A percentile compares a stretch with the other conserved stretches of the same genome.
phyloP scores from a whole-genome alignment of 2,888 invertebrate genomes.

The Abscondita cerata region DNA sequence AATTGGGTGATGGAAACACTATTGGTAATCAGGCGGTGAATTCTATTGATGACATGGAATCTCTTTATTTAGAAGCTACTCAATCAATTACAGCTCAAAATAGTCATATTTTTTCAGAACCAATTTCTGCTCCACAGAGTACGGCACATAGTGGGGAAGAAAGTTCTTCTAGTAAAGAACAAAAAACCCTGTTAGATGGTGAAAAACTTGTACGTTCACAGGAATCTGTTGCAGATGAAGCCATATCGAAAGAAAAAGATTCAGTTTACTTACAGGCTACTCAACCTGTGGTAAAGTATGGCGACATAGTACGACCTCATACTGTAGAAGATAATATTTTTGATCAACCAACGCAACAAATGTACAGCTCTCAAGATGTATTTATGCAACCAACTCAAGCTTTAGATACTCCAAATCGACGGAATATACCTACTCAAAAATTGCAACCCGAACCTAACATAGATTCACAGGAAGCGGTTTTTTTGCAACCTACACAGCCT shows the following conservation, averaged over 20 bases:
- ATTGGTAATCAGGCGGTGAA: background rate
- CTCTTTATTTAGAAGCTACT: background rate
- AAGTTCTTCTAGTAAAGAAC: too few species aligned
- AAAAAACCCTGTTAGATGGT: too few species aligned
- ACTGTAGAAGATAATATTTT: slow-evolving; percentile 37
- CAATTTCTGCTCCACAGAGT: too few species aligned
- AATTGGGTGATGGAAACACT: background rate
- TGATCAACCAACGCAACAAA: slow-evolving; percentile 40
- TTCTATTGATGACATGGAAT: slow-evolving; percentile 1
- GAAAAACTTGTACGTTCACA: too few species aligned
- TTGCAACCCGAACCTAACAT: background rate
- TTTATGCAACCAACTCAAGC: slow-evolving; percentile 28
- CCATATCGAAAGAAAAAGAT: too few species aligned
- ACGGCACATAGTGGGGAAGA: too few species aligned
- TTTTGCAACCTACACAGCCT: slow-evolving; percentile 4
- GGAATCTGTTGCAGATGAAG: too few species aligned
- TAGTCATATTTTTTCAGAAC: too few species aligned
- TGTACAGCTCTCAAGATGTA: slow-evolving; percentile 17
- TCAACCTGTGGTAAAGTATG: slow-evolving; percentile 12
- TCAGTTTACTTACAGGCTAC: slow-evolving; percentile 25
- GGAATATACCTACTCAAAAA: background rate
- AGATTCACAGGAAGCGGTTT: background rate
- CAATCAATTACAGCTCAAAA: background rate
- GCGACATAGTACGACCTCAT: background rate
- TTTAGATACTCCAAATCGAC: background rate